These are phyloP conservation scores for Operophtera brumata DNA, from an alignment of 2,888 invertebrate genomes.

Conservation along the genomic window DNA sequence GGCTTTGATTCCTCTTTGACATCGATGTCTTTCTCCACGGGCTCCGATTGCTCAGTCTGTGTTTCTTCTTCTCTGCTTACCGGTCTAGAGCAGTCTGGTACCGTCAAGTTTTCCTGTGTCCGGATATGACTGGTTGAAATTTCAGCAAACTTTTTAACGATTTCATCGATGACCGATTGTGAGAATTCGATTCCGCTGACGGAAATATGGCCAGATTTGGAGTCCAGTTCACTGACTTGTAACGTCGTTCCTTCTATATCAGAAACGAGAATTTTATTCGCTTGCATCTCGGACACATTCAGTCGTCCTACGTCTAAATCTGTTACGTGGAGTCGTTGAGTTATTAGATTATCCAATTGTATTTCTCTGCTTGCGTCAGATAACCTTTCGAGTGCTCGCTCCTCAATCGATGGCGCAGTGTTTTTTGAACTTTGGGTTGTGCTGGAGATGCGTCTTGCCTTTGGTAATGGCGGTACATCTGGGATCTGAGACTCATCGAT, in stretches of 20 bases:
- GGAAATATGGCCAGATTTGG: constrained; percentile 84
- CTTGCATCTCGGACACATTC: constrained; percentile 88
- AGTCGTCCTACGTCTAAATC: constrained; percentile 90
- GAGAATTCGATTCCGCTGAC: constrained; percentile 85
- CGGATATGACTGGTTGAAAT: constrained; percentile 55
- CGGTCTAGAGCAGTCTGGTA: constrained; percentile 44
- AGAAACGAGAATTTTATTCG: constrained; percentile 89
- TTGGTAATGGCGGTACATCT: constrained; percentile 72
- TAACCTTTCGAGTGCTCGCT: constrained; percentile 60
- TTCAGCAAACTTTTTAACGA: constrained; percentile 80
- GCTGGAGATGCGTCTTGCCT: constrained; percentile 47
- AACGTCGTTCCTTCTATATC: constrained; percentile 89
- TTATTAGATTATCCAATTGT: constrained; percentile 72
- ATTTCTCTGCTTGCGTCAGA: constrained; percentile 59
- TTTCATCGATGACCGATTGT: constrained; percentile 84
- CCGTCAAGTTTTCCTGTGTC: constrained; percentile 34
- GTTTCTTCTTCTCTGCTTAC: constrained; percentile 68
- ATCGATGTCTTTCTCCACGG: constrained; percentile 31
- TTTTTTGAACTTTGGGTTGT: constrained; percentile 42
- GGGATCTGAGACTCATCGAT: constrained; percentile 72
- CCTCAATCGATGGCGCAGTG: constrained; percentile 40
- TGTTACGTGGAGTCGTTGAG: constrained; percentile 84
- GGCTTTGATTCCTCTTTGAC: constrained; percentile 32
- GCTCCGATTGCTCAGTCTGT: constrained; percentile 58
- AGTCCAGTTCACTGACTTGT: constrained; percentile 86